Percentiles rank a stretch among this genome's conserved stretches.
These are phyloP conservation scores for Clarias gariepinus DNA, from an alignment of 2,113 vertebrate genomes.

Conservation along the genomic window DNA sequence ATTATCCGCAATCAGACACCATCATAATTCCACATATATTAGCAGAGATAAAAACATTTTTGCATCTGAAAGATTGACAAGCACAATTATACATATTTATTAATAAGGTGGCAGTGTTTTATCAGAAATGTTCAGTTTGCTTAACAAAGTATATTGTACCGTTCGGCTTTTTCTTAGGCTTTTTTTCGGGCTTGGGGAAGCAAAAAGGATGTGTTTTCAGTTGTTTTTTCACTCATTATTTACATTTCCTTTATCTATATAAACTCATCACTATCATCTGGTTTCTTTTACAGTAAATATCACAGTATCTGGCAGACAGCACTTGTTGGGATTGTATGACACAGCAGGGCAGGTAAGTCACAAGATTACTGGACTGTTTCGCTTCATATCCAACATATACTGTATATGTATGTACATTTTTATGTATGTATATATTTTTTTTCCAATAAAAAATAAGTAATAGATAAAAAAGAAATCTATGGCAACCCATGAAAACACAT, in stretches of 20 bases:
- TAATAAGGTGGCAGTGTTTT: neutral
- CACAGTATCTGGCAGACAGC: conserved; percentile 85
- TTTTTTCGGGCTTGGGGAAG: neutral
- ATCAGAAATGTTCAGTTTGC: neutral
- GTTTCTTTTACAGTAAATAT: conserved; percentile 77
- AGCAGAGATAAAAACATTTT: neutral
- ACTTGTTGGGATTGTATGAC: conserved; percentile 85
- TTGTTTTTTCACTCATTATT: neutral
- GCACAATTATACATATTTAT: neutral
- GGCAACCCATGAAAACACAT: neutral
- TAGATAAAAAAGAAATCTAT: neutral
- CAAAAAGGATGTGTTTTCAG: neutral
- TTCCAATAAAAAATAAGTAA: neutral
- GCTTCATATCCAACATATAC: neutral
- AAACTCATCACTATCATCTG: conserved; percentile 23
- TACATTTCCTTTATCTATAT: neutral
- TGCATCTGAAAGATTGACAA: neutral
- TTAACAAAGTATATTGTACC: neutral
- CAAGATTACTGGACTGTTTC: neutral
- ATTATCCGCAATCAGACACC: neutral
- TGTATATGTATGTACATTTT: too few relatives aligned
- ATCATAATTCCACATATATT: neutral
- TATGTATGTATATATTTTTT: too few relatives aligned
- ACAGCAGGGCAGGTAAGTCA: conserved; percentile 85
- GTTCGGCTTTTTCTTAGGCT: neutral